phyloP scores from a whole-genome alignment of 2,113 vertebrate species.

The Charadrius vociferus region DNA sequence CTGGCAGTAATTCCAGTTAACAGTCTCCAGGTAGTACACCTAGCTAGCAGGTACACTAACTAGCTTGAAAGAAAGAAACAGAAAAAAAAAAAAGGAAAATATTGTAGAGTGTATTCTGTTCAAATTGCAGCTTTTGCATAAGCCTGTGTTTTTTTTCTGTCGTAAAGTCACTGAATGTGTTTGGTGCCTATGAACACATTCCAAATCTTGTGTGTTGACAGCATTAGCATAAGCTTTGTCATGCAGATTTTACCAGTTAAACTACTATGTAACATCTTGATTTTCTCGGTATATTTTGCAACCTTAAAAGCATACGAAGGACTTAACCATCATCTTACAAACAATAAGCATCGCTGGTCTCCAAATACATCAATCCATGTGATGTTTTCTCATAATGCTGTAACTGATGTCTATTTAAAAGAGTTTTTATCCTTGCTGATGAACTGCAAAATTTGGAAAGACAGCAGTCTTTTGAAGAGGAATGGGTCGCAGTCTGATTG shows the following conservation, averaged over 20 bases:
- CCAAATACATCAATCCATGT: not conserved
- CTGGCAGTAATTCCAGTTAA: not conserved
- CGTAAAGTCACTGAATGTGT: not conserved
- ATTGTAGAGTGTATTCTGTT: not conserved
- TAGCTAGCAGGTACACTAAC: not conserved
- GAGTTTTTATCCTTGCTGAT: not conserved
- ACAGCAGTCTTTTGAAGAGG: not conserved
- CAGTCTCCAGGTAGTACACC: not conserved
- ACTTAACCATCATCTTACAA: not conserved
- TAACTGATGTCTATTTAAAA: not conserved
- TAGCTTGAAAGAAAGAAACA: not conserved
- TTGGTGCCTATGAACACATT: not conserved
- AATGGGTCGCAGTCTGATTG: not conserved
- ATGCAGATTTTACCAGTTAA: not conserved
- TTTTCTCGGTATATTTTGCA: not conserved
- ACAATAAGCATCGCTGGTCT: not conserved
- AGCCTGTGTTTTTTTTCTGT: not conserved
- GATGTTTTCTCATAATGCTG: not conserved
- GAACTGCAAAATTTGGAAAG: not conserved
- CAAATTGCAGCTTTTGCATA: not conserved
- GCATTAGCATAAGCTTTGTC: not conserved
- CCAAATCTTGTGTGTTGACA: not conserved
- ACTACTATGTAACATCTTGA: not conserved
- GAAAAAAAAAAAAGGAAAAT: not conserved
- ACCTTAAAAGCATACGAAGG: not conserved